Evolutionary conservation across 1,140 invertebrate species (phyloP).

Genomic region (Eubasilissa regina): DNA sequence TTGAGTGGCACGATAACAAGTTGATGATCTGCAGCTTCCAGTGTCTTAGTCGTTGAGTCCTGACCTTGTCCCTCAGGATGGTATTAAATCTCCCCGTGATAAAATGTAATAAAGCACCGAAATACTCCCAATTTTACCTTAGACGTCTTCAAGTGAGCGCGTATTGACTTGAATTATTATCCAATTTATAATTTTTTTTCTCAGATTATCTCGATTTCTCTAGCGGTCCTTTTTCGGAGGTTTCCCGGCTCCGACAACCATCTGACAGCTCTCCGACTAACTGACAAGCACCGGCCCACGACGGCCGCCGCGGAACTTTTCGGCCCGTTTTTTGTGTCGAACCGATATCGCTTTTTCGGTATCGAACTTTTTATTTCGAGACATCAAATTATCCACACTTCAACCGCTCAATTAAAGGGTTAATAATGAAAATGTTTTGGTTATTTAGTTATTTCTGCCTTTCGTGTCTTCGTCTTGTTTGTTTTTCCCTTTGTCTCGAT

Average conservation of each 20-base stretch:
- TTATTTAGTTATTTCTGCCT: no score
- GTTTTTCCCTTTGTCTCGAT: no score
- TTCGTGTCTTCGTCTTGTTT: no score
- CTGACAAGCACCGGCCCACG: neutral
- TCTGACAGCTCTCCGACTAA: slow-evolving; percentile 16
- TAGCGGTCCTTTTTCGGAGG: slow-evolving; percentile 10
- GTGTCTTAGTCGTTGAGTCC: no score
- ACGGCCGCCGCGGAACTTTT: neutral
- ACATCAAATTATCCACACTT: slow-evolving; percentile 20
- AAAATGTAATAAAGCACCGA: no score
- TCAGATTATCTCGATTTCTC: slow-evolving; percentile 1
- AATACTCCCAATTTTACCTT: neutral
- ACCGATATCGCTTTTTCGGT: neutral
- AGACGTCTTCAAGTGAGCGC: neutral
- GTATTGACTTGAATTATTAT: slow-evolving; percentile 1
- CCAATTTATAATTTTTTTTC: neutral
- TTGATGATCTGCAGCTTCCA: no score
- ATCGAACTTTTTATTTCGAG: neutral
- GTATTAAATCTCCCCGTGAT: no score
- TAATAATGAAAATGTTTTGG: no score
- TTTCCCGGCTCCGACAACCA: slow-evolving; percentile 18
- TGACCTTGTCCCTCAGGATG: no score
- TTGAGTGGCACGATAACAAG: no score
- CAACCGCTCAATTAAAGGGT: slow-evolving; percentile 1
- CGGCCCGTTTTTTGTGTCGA: neutral